These are phyloP conservation scores for Pheosia tremula DNA, from an alignment of 2,888 invertebrate genomes.

Conservation along the genomic window DNA sequence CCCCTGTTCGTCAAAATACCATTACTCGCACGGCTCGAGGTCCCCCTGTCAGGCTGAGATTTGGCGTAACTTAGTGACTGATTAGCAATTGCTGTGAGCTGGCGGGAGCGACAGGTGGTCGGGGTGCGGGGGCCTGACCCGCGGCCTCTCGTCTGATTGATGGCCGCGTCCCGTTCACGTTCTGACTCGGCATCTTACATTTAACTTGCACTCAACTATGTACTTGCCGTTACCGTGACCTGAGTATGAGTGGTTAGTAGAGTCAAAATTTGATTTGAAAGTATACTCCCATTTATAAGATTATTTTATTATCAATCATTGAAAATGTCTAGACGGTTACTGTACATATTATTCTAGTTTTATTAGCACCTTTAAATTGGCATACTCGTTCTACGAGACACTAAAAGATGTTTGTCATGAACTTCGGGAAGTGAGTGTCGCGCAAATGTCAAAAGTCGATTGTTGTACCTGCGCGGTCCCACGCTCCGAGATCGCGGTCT, in stretches of 20 bases:
- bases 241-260: background rate
- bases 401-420: slow-evolving; percentile 31
- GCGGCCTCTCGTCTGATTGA: slow-evolving; percentile 71
- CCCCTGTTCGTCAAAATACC: slow-evolving; percentile 75
- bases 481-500: slow-evolving; percentile 73
- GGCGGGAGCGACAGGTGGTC: slow-evolving; percentile 79
- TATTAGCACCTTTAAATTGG: slow-evolving; percentile 4
- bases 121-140: slow-evolving; percentile 66
- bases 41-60: slow-evolving; percentile 74
- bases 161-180: slow-evolving; percentile 58
- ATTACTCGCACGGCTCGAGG: slow-evolving; percentile 61
- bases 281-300: background rate
- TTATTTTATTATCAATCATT: background rate
- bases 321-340: slow-evolving; percentile 1
- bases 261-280: too few species aligned
- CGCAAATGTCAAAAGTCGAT: slow-evolving; percentile 69
- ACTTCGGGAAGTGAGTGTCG: slow-evolving; percentile 49
- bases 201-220: slow-evolving; percentile 50
- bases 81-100: slow-evolving; percentile 78
- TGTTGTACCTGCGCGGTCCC: slow-evolving; percentile 66
- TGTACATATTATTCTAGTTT: slow-evolving; percentile 1
- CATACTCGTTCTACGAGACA: slow-evolving; percentile 9
- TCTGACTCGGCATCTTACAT: slow-evolving; percentile 59
- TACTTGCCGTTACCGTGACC: slow-evolving; percentile 20
- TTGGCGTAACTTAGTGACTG: slow-evolving; percentile 82